Evolutionary conservation across 1,140 invertebrate species (phyloP).

Genomic region (Caenorhabditis inopinata): DNA sequence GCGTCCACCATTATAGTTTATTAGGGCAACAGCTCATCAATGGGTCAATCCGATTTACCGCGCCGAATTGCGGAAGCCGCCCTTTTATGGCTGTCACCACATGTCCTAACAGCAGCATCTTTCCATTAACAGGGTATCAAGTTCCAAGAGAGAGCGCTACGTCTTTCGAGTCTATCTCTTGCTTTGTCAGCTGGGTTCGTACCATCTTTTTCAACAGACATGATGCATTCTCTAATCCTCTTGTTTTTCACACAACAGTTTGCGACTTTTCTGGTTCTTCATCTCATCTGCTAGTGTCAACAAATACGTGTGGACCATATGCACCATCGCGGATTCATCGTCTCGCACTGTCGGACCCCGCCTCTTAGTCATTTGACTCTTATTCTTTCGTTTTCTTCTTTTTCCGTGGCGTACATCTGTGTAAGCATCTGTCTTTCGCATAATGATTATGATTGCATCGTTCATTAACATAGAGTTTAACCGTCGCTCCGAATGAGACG

Average conservation of each 20-base stretch:
- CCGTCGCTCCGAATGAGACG: not conserved
- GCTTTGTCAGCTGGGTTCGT: not conserved
- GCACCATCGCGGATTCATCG: not conserved
- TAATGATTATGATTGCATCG: constrained; percentile 26
- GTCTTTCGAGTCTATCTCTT: not conserved
- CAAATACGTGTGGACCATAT: constrained; percentile 19
- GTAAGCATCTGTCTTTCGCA: constrained; percentile 26
- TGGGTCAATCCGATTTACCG: not conserved
- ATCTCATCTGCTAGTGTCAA: not conserved
- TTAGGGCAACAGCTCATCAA: too few species aligned
- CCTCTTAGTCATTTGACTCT: constrained; percentile 11
- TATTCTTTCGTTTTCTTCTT: not conserved
- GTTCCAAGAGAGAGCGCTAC: not conserved
- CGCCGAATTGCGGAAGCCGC: not conserved
- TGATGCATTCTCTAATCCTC: not conserved
- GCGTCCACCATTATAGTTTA: not conserved
- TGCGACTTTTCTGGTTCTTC: too few species aligned
- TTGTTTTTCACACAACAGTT: constrained; percentile 25
- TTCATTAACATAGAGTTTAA: constrained; percentile 28
- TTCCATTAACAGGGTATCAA: constrained; percentile 6
- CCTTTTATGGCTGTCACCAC: not conserved
- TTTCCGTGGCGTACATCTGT: not conserved
- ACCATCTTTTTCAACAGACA: not conserved
- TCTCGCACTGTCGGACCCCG: not conserved
- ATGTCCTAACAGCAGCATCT: not conserved